Evolutionary conservation across 1,140 invertebrate genomes (phyloP).

Genomic region (Aphaenogaster ashmeadi): DNA sequence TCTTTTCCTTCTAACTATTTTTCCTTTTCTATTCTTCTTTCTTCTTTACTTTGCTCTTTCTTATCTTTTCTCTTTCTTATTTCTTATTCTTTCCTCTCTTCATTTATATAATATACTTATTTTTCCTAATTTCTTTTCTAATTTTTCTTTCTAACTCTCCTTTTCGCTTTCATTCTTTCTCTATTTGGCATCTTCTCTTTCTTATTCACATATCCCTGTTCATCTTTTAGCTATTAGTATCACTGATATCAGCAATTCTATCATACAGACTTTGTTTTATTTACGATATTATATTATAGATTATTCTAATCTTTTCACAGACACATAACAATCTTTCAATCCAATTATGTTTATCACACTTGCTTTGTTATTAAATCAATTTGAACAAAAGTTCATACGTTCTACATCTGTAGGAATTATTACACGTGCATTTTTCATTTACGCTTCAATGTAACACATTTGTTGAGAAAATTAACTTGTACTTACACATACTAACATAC

Average conservation of each 20-base stretch:
- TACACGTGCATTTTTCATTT: slow-evolving; percentile 79
- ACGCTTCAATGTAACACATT: slow-evolving; percentile 78
- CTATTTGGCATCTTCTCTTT: neutral
- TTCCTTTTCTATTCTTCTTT: neutral
- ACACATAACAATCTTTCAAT: slow-evolving; percentile 71
- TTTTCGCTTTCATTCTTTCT: neutral
- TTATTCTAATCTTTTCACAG: slow-evolving; percentile 75
- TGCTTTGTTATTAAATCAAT: slow-evolving; percentile 73
- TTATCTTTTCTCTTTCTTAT: neutral
- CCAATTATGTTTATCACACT: slow-evolving; percentile 61
- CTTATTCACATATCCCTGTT: neutral
- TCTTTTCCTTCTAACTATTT: neutral
- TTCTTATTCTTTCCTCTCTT: neutral
- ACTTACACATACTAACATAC: slow-evolving; percentile 56
- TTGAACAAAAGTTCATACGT: slow-evolving; percentile 76
- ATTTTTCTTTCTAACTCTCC: too few species aligned
- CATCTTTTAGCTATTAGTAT: slow-evolving; percentile 70
- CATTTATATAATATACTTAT: too few species aligned
- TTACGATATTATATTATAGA: slow-evolving; percentile 74
- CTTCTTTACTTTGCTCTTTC: neutral
- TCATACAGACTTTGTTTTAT: slow-evolving; percentile 73
- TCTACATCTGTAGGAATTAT: slow-evolving; percentile 74
- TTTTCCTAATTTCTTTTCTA: too few species aligned
- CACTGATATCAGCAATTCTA: slow-evolving; percentile 67
- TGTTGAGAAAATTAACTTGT: slow-evolving; percentile 82